A percentile compares a stretch with the other conserved stretches of the same genome.
Conservation (phyloP, 2,888 invertebrate genomes). For the Ormia ochracea region DNA sequence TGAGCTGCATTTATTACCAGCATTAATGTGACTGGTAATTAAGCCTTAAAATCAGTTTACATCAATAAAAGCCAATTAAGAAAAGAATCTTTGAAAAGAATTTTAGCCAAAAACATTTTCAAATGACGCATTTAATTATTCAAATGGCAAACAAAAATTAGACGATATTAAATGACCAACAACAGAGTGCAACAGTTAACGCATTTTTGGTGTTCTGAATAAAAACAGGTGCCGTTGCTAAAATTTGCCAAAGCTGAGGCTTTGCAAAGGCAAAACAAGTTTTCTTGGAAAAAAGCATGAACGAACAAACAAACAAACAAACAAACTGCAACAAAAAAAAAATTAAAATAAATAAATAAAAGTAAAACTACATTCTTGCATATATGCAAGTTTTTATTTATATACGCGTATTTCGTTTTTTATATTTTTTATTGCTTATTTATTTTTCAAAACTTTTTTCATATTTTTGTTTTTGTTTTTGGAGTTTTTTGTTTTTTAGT, state of each 20-base stretch:
- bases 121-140: slow-evolving; percentile 37
- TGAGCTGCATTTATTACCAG: slow-evolving; percentile 3
- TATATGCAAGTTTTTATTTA: slow-evolving; percentile 19
- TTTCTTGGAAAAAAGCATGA: neutral
- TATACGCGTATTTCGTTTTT: no score
- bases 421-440: neutral
- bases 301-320: no score
- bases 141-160: neutral
- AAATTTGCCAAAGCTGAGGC: slow-evolving; percentile 16
- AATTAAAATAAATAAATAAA: neutral
- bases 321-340: neutral
- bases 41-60: slow-evolving; percentile 30
- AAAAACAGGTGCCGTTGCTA: neutral
- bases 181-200: slow-evolving; percentile 25
- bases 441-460: neutral
- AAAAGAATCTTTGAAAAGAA: neutral
- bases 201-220: slow-evolving; percentile 15
- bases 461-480: neutral
- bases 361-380: slow-evolving; percentile 46
- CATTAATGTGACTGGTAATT: slow-evolving; percentile 34
- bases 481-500: neutral
- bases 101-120: neutral
- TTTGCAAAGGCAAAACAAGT: slow-evolving; percentile 22
- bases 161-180: slow-evolving; percentile 3
- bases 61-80: slow-evolving; percentile 7